Conservation (phyloP, 2,113 vertebrate species). For the Otus sunia region DNA sequence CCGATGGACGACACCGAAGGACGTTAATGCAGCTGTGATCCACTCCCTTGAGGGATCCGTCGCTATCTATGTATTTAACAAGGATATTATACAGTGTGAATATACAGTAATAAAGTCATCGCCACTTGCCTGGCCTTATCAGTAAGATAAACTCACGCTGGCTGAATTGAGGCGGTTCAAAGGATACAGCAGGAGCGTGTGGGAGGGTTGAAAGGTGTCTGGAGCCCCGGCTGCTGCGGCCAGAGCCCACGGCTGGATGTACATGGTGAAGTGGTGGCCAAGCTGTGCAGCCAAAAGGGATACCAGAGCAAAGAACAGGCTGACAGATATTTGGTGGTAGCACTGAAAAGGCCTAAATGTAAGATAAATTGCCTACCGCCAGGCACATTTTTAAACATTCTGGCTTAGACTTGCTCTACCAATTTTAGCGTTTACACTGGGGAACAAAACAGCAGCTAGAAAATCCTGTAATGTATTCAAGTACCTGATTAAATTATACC, state of each 20-base stretch:
- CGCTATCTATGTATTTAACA: background rate
- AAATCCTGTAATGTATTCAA: background rate
- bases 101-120: background rate
- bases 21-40: background rate
- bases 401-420: background rate
- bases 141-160: background rate
- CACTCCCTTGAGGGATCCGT: background rate
- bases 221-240: rapidly evolving
- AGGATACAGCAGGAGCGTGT: background rate
- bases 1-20: background rate
- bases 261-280: rapidly evolving
- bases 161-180: background rate
- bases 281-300: background rate
- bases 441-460: background rate
- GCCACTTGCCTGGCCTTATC: background rate
- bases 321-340: background rate
- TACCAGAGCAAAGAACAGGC: background rate
- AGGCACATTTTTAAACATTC: background rate
- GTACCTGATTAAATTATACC: background rate
- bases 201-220: background rate
- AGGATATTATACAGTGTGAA: background rate
- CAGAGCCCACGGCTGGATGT: rapidly evolving
- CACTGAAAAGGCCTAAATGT: background rate
- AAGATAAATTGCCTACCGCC: background rate
- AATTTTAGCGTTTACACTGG: background rate